Evolutionary conservation across 1,140 invertebrate species (phyloP).

Genomic region (Drosophila parvula): DNA sequence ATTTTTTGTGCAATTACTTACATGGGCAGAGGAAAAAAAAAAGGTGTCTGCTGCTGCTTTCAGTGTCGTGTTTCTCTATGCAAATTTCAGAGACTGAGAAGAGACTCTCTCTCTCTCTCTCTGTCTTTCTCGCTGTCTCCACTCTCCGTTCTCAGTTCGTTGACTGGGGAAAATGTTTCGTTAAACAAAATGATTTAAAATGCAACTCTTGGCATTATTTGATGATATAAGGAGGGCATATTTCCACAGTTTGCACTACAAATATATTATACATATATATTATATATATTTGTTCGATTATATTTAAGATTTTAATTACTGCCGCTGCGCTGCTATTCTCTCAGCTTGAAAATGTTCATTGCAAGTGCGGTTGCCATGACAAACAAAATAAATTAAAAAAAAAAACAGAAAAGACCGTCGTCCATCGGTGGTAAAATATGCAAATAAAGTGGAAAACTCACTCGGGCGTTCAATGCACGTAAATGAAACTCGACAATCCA

Average conservation of each 20-base stretch:
- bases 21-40: constrained; percentile 38
- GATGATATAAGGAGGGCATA: constrained; percentile 37
- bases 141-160: constrained; percentile 52
- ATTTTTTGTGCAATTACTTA: constrained; percentile 56
- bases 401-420: background rate
- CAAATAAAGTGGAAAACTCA: constrained; percentile 67
- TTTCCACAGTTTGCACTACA: constrained; percentile 50
- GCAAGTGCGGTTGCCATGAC: constrained; percentile 58
- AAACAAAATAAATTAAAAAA: constrained; percentile 15
- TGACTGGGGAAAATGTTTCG: constrained; percentile 50
- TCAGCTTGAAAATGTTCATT: constrained; percentile 14
- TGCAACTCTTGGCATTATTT: constrained; percentile 67
- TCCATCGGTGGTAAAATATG: constrained; percentile 22
- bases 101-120: constrained; percentile 31
- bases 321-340: constrained; percentile 19
- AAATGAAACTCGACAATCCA: constrained; percentile 43
- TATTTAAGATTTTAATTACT: constrained; percentile 35
- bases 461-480: constrained; percentile 57
- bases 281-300: constrained; percentile 13
- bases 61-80: constrained; percentile 45
- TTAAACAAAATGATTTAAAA: constrained; percentile 51
- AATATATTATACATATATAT: background rate
- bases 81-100: constrained; percentile 50
- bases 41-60: constrained; percentile 26
- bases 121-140: constrained; percentile 5